phyloP scores from a whole-genome alignment of 2,797 vertebrate genomes.

The Tamandua tetradactyla region DNA sequence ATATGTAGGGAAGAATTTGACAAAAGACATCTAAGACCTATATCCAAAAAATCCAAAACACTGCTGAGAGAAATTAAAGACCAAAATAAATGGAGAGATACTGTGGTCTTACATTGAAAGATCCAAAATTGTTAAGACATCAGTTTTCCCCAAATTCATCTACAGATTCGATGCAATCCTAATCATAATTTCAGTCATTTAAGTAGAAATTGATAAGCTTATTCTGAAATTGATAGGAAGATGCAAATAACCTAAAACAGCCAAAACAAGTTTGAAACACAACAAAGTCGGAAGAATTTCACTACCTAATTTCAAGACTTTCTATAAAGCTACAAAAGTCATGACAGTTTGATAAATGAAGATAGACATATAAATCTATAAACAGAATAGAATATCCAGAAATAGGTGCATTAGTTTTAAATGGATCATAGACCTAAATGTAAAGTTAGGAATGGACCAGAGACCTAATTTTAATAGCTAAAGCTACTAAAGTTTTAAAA shows the following conservation, averaged over 20 bases:
- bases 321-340: not conserved
- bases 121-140: not conserved
- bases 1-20: not conserved
- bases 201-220: not conserved
- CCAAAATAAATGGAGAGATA: not conserved
- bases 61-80: slow-evolving; percentile 17
- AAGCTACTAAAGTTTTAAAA: not conserved
- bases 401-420: not conserved
- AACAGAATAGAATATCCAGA: not conserved
- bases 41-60: not conserved
- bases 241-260: not conserved
- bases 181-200: slow-evolving; percentile 8
- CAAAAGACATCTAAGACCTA: not conserved
- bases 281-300: not conserved
- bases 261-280: not conserved
- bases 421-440: not conserved
- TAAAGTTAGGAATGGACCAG: not conserved
- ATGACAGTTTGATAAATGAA: not conserved
- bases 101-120: not conserved
- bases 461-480: not conserved
- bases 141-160: not conserved
- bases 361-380: not conserved
- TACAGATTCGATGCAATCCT: not conserved
- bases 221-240: not conserved
- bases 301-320: not conserved